Base-by-base conservation (phyloP, 2,113 vertebrate species). In the Podarcis raffonei region DNA sequence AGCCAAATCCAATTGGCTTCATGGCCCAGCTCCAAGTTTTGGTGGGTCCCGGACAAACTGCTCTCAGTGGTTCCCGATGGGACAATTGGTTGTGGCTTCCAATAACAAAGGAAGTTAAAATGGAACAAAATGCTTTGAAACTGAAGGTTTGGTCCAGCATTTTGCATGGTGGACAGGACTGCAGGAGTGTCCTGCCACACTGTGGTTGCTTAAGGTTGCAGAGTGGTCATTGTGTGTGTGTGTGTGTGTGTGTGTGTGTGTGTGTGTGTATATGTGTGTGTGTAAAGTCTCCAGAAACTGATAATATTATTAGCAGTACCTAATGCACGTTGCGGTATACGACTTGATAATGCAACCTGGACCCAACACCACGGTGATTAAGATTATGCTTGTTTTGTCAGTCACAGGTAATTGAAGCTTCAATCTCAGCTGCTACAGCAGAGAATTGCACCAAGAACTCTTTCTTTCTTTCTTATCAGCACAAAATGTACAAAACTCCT, bases 381-480 rank as follows among this genome's bases (percentile, higher is more conserved):
- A 77, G 86, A 84, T 84, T 20, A 66, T 86, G 35, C 23, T 84
- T 62, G 35, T 13, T 85, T 84, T 57, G 69, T 80, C 84, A 86
- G 87, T 15, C 4, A 1, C n/a, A 2, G 32, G 59, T 65, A 83
- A 86, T 0, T 37, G 42, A 84, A 91, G 89, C 83, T 23, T 3
- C 0, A 0, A 78, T 87, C 81, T 88, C 62, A 77, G 87, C 62
- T 89, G 66, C 48, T 42, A 72, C 77, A 37, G 39, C 57, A 6
- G 25, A 53, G 62, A 77, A 84, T 72, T 83, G 25, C 81, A 2
- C 1, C 81, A 12, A 71, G 42, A 42, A 20, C 25, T n/a, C 68
- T 84, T 77, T 62, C 18, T 48, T 11, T 62, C 18, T 25, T 32
- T n/a, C 68, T 84, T 77, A 88, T 74, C 86, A 84, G 80, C 71